Evolutionary conservation across 2,888 invertebrate genomes (phyloP), one percentile per base, ranked within the genome.

Genomic region (Rhingia rostrata): DNA sequence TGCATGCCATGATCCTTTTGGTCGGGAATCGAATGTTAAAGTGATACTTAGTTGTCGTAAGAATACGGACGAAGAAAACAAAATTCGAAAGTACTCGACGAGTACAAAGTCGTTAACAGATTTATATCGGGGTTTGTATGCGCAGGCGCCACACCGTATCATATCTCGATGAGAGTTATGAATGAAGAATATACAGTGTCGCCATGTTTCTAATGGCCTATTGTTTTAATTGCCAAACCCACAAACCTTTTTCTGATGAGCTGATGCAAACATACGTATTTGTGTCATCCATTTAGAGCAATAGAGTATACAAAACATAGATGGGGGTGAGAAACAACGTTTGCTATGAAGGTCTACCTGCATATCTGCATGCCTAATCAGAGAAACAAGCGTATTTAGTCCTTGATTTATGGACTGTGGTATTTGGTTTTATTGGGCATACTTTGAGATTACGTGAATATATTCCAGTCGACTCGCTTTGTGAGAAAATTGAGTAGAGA

Each of bases 161-260:
- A 80, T 84, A 80, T 80, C 80, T 75, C 70, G 32, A 49, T 7
- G 60, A 47, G 60, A 84, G 80, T 84, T 84, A 84, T 84, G 84
- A 84, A 84, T 84, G 80, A 74, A 84, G 60, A 37, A 79, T 58
- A 78, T 56, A 58, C 64, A 51, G 64, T 66, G 82, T 83, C 84
- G 84, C 84, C 84, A 74, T 75, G 64, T 66, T 69, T 73, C 79
- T 80, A 84, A 80, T 80, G 64, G 80, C 64, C 74, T 84, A 80
- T 84, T 84, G 84, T 84, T 84, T 84, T 80, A 84, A 84, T 84
- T 84, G 74, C 74, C 73, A 83, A 83, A 74, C 73, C 77, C 67
- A 78, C 61, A 78, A 73, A 78, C 73, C 79, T 83, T 73, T 73
- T 82, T 56, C 37, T 63, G 22, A 22, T 22, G 45, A 67, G 39